Evolutionary conservation across 2,888 invertebrate species (phyloP).

Genomic region (Caradrina clavipalpis): DNA sequence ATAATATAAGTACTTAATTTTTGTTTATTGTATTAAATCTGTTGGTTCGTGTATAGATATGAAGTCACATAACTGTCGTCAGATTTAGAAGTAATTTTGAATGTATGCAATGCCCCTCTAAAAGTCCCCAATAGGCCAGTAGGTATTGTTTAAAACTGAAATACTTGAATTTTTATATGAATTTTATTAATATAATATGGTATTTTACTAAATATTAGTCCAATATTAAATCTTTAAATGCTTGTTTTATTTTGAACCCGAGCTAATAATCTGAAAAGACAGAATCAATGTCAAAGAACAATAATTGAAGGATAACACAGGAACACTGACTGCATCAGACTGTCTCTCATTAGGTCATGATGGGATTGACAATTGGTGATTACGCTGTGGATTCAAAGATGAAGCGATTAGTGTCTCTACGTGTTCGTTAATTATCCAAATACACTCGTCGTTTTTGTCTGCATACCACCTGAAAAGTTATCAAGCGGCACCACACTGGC

Average conservation of each 20-base stretch:
- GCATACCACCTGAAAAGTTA: no score
- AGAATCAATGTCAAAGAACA: neutral
- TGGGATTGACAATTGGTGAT: no score
- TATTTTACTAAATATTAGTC: slow-evolving; percentile 91
- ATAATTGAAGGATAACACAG: neutral
- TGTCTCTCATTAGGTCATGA: no score
- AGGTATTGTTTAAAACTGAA: slow-evolving; percentile 88
- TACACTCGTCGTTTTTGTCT: no score
- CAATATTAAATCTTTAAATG: slow-evolving; percentile 88
- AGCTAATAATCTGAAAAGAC: neutral
- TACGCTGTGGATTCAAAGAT: no score
- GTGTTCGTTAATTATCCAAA: no score
- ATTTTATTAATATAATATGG: slow-evolving; percentile 90
- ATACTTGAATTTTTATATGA: slow-evolving; percentile 90
- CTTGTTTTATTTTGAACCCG: slow-evolving; percentile 81
- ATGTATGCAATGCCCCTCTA: slow-evolving; percentile 50
- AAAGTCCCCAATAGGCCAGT: slow-evolving; percentile 64
- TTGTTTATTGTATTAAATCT: slow-evolving; percentile 41
- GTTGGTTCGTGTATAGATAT: slow-evolving; percentile 45
- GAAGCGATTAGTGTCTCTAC: no score
- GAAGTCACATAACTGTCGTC: slow-evolving; percentile 47
- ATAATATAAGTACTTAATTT: slow-evolving; percentile 64
- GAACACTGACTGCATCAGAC: no score
- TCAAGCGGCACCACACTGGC: no score
- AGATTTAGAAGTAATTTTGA: slow-evolving; percentile 35